Evolutionary conservation across 1,140 invertebrate species (phyloP).

Genomic region (Chymomyza costata): DNA sequence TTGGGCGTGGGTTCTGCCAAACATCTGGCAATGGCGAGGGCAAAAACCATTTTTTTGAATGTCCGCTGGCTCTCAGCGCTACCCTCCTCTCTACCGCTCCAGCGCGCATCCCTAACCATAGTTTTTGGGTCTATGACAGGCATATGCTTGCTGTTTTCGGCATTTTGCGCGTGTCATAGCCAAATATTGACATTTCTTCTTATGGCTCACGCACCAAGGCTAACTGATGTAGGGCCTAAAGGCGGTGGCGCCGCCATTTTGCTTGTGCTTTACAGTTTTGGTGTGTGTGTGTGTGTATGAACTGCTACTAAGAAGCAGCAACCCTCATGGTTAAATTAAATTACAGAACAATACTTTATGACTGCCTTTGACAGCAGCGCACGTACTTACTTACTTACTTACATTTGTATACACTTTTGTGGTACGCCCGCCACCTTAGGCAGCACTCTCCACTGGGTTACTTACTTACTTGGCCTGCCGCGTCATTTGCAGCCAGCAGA

Average conservation of each 20-base stretch:
- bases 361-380: constrained; percentile 50
- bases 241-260: constrained; percentile 28
- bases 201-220: constrained; percentile 57
- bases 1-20: too few species aligned
- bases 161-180: constrained; percentile 56
- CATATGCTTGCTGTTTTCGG: constrained; percentile 51
- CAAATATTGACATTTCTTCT: constrained; percentile 70
- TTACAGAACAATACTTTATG: constrained; percentile 68
- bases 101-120: not conserved
- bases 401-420: constrained; percentile 43
- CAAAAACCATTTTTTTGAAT: constrained; percentile 43
- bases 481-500: too few species aligned
- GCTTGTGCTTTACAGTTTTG: not conserved
- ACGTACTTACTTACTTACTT: constrained; percentile 53
- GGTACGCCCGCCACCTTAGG: constrained; percentile 21
- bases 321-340: constrained; percentile 61
- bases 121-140: constrained; percentile 21
- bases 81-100: constrained; percentile 5
- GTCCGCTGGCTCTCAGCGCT: constrained; percentile 30
- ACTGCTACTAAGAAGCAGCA: not conserved
- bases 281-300: not conserved
- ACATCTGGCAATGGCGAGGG: constrained; percentile 35
- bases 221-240: too few species aligned
- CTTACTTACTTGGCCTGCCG: too few species aligned
- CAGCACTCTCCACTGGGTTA: constrained; percentile 35